A percentile compares a stretch with the other conserved stretches of the same genome.
Evolutionary conservation across 1,140 invertebrate genomes (phyloP).

Genomic region (Diabrotica undecimpunctata): DNA sequence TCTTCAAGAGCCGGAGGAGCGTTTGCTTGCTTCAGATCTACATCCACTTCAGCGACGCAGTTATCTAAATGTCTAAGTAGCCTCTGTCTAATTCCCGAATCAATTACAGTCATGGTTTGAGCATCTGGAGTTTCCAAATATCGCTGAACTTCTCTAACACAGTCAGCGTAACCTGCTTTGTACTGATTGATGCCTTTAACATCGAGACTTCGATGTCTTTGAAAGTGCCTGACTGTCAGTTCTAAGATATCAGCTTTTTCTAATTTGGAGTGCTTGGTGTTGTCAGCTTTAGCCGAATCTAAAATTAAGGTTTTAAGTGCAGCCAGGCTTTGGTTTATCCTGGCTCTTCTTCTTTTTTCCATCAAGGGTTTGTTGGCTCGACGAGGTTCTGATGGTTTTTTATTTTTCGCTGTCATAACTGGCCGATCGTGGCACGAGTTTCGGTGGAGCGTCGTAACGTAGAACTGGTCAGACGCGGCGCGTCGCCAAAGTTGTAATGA

Average conservation of each 20-base stretch:
- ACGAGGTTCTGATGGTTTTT: conserved; percentile 45
- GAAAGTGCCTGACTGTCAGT: conserved; percentile 83
- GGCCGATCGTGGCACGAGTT: not conserved
- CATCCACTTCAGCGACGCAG: conserved; percentile 66
- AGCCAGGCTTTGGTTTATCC: conserved; percentile 85
- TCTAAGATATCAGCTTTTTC: conserved; percentile 94
- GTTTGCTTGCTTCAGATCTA: conserved; percentile 56
- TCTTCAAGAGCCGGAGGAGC: conserved; percentile 19
- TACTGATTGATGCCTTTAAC: conserved; percentile 58
- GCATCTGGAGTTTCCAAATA: conserved; percentile 64
- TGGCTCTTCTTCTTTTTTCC: conserved; percentile 82
- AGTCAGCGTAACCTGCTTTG: conserved; percentile 75
- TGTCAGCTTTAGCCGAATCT: conserved; percentile 62
- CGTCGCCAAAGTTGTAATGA: conserved; percentile 20
- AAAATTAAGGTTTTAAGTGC: conserved; percentile 82
- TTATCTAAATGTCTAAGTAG: conserved; percentile 67
- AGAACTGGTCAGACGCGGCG: conserved; percentile 14
- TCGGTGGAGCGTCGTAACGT: conserved; percentile 4
- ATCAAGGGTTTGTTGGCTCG: conserved; percentile 84
- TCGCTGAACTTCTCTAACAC: conserved; percentile 68
- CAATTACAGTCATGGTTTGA: conserved; percentile 60
- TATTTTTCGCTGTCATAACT: conserved; percentile 45
- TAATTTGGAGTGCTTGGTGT: conserved; percentile 72
- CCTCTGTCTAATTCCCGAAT: conserved; percentile 64
- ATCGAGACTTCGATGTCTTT: conserved; percentile 64